phyloP scores from a whole-genome alignment of 2,797 vertebrate species.

The Clamator glandarius region DNA sequence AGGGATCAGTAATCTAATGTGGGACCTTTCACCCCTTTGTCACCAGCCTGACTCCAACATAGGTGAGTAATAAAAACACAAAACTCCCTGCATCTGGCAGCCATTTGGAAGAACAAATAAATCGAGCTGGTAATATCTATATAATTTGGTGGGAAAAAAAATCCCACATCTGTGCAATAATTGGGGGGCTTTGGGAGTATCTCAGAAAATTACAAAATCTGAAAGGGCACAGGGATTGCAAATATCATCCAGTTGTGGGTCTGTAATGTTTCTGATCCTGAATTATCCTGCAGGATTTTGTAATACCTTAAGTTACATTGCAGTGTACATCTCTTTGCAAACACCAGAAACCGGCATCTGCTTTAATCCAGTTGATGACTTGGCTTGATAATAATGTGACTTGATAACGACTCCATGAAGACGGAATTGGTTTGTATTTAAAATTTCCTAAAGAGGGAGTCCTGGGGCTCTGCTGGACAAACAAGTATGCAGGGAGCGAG shows the following conservation, averaged over 20 bases:
- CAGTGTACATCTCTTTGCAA: neutral
- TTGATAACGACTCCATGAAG: neutral
- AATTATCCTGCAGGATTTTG: slow-evolving; percentile 11
- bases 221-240: neutral
- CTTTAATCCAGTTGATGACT: neutral
- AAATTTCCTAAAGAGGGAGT: slow-evolving; percentile 57
- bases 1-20: slow-evolving; percentile 11
- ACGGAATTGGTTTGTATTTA: slow-evolving; percentile 33
- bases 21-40: neutral
- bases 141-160: neutral
- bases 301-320: neutral
- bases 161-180: slow-evolving; percentile 19
- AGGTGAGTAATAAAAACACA: slow-evolving; percentile 31
- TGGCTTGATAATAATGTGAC: neutral
- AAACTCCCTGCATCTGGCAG: slow-evolving; percentile 15
- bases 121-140: slow-evolving; percentile 18
- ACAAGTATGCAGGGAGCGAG: neutral
- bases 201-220: slow-evolving; percentile 28
- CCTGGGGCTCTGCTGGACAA: slow-evolving; percentile 47
- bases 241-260: neutral
- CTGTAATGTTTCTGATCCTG: neutral
- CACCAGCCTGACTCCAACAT: neutral
- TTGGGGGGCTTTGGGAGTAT: slow-evolving; percentile 1
- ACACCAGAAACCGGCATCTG: neutral
- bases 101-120: slow-evolving; percentile 35